Percentiles rank a stretch among this genome's conserved stretches.
Evolutionary conservation across 2,113 vertebrate genomes (phyloP).

Genomic region (Spheniscus mendiculus): DNA sequence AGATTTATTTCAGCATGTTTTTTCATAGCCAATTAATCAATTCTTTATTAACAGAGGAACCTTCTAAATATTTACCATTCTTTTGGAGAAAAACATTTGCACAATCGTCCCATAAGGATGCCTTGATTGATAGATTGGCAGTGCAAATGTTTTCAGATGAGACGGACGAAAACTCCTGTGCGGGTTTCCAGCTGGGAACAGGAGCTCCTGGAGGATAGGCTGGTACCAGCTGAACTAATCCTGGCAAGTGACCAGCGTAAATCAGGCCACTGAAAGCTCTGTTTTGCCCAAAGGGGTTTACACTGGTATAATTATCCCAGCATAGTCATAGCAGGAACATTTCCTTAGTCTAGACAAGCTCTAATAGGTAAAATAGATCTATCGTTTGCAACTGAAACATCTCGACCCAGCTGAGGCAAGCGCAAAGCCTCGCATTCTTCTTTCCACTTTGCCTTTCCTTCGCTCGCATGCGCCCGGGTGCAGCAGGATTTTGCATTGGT

Average conservation of each 20-base stretch:
- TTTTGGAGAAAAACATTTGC: background rate
- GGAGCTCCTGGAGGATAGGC: constrained; percentile 26
- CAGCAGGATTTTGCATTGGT: background rate
- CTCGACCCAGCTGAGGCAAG: background rate
- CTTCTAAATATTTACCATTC: background rate
- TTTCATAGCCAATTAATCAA: background rate
- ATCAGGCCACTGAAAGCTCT: constrained; percentile 64
- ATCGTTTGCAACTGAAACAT: constrained; percentile 41
- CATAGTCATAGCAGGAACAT: constrained; percentile 53
- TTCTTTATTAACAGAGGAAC: background rate
- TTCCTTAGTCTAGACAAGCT: constrained; percentile 68
- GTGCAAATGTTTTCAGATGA: background rate
- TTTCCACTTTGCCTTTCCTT: background rate
- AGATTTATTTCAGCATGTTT: background rate
- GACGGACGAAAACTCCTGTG: background rate
- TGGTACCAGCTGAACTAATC: constrained; percentile 58
- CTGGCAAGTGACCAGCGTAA: constrained; percentile 63
- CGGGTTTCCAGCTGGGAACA: background rate
- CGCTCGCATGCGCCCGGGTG: accelerated
- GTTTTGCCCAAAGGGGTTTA: constrained; percentile 64
- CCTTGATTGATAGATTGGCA: background rate
- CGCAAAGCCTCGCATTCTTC: accelerated
- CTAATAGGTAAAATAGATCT: constrained; percentile 46
- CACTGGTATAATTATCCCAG: constrained; percentile 46
- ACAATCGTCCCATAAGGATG: background rate